A percentile compares a stretch with the other conserved stretches of the same genome.
phyloP scores from a whole-genome alignment of 2,888 invertebrate genomes.

The Acronicta leporina region DNA sequence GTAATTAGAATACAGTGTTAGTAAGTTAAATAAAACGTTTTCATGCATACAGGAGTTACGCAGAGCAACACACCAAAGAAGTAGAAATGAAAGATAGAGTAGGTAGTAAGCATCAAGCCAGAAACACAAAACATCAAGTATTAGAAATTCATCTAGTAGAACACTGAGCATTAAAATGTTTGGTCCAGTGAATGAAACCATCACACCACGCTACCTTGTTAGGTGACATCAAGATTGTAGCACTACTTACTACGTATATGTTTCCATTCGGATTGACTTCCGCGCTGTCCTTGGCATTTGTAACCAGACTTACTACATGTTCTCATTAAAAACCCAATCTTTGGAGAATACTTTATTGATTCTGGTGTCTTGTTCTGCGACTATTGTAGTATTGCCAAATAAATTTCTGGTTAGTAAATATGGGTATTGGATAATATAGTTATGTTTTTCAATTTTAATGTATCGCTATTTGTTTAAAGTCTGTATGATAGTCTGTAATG shows the following conservation, averaged over 20 bases:
- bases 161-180: constrained; percentile 56
- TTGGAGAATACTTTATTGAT: constrained; percentile 76
- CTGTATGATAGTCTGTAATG: constrained; percentile 11
- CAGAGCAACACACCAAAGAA: constrained; percentile 83
- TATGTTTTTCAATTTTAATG: constrained; percentile 75
- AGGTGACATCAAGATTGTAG: constrained; percentile 77
- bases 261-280: constrained; percentile 64
- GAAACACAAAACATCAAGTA: constrained; percentile 64
- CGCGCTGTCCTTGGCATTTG: constrained; percentile 74
- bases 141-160: constrained; percentile 46
- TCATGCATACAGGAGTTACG: constrained; percentile 71
- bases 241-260: constrained; percentile 77
- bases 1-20: constrained; percentile 60
- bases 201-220: constrained; percentile 84
- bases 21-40: constrained; percentile 61
- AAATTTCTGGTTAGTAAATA: constrained; percentile 83
- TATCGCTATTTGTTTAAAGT: constrained; percentile 5
- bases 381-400: constrained; percentile 81
- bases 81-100: constrained; percentile 65
- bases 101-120: constrained; percentile 73
- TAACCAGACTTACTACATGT: constrained; percentile 67
- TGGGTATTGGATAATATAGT: constrained; percentile 58
- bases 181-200: constrained; percentile 75
- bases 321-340: constrained; percentile 83
- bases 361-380: constrained; percentile 80